Evolutionary conservation across 2,888 invertebrate species (phyloP).

Genomic region (Aromia moschata): DNA sequence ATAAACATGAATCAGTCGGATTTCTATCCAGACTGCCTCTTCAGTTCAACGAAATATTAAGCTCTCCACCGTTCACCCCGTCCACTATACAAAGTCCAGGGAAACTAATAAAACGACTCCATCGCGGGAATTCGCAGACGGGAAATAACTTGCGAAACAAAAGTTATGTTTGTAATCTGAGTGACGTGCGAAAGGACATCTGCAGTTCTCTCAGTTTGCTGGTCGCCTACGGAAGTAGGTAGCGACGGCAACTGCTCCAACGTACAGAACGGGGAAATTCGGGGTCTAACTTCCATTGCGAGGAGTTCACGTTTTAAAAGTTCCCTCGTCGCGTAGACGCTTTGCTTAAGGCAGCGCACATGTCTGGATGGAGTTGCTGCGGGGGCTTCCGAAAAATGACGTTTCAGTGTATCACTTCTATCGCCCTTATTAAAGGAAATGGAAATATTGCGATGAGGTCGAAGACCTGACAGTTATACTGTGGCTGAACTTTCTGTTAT

Average conservation of each 20-base stretch:
- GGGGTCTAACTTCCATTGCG: neutral
- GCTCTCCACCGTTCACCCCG: no score
- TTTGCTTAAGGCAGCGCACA: neutral
- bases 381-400: no score
- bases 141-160: slow-evolving; percentile 18
- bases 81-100: neutral
- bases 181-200: slow-evolving; percentile 26
- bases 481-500: no score
- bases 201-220: slow-evolving; percentile 11
- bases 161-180: slow-evolving; percentile 24
- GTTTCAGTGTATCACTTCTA: no score
- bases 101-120: slow-evolving; percentile 11
- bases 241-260: slow-evolving; percentile 1
- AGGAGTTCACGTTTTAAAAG: slow-evolving; percentile 7
- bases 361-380: no score
- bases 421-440: no score
- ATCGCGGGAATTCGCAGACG: slow-evolving; percentile 1
- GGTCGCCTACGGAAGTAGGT: slow-evolving; percentile 9
- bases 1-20: no score
- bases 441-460: no score
- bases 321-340: neutral
- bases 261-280: no score
- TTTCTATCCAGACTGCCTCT: no score
- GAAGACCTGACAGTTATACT: no score
- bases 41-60: no score